These are phyloP conservation scores for Heliothis subflexa DNA, from an alignment of 1,140 invertebrate species.

Conservation along the genomic window DNA sequence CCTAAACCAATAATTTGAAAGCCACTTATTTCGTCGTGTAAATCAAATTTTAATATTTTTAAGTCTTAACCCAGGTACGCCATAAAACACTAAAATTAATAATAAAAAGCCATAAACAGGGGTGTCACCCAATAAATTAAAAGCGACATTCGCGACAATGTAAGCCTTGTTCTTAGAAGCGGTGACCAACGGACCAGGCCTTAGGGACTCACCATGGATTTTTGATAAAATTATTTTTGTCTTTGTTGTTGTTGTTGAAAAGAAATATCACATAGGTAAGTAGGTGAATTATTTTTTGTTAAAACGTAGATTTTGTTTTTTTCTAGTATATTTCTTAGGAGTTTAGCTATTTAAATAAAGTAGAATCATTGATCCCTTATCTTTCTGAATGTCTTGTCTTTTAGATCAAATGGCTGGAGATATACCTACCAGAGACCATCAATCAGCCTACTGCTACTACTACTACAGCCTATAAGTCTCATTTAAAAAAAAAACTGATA, in stretches of 20 bases:
- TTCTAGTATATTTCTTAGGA: too few species aligned
- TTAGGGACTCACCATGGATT: constrained; percentile 18
- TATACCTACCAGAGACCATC: too few species aligned
- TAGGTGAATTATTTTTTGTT: too few species aligned
- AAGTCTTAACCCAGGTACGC: constrained; percentile 16
- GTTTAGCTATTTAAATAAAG: too few species aligned
- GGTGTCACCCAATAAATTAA: constrained; percentile 47
- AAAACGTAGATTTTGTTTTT: too few species aligned
- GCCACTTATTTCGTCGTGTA: neutral
- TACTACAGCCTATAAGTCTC: too few species aligned
- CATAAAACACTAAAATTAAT: constrained; percentile 48
- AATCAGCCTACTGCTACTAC: too few species aligned
- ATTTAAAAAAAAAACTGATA: neutral
- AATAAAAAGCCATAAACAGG: constrained; percentile 39
- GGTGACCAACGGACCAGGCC: neutral
- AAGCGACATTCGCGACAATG: constrained; percentile 45
- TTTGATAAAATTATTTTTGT: neutral
- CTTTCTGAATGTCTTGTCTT: too few species aligned
- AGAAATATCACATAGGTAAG: too few species aligned
- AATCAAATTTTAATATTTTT: constrained; percentile 34
- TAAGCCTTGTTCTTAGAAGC: constrained; percentile 37
- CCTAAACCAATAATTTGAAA: constrained; percentile 27
- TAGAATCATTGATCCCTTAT: too few species aligned
- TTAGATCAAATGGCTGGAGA: too few species aligned
- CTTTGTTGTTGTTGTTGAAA: too few species aligned